A percentile compares a stretch with the other conserved stretches of the same genome.
phyloP scores from a whole-genome alignment of 1,140 invertebrate species.

The Ostrea denselamellosa region DNA sequence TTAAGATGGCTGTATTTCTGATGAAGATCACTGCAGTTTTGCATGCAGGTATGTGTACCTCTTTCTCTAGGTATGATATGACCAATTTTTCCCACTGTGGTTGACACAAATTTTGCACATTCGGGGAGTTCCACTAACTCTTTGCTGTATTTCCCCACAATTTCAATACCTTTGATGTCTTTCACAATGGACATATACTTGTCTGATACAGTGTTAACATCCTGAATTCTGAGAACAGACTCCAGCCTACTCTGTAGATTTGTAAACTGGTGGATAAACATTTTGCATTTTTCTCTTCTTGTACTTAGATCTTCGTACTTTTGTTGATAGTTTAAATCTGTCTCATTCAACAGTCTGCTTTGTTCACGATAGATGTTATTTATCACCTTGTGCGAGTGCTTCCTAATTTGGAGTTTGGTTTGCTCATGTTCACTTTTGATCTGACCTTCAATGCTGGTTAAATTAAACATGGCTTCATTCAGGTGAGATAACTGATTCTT shows the following conservation, averaged over 20 bases:
- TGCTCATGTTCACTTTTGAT: slow-evolving; percentile 54
- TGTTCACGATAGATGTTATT: slow-evolving; percentile 48
- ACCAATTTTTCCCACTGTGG: slow-evolving; percentile 14
- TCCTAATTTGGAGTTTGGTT: slow-evolving; percentile 50
- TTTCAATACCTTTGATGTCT: slow-evolving; percentile 50
- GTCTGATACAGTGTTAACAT: slow-evolving; percentile 39
- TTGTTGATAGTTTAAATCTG: slow-evolving; percentile 51
- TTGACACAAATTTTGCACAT: slow-evolving; percentile 18
- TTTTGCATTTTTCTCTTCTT: slow-evolving; percentile 51
- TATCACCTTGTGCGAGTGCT: slow-evolving; percentile 47
- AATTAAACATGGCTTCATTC: slow-evolving; percentile 54
- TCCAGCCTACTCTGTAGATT: slow-evolving; percentile 51
- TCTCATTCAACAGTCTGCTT: slow-evolving; percentile 42
- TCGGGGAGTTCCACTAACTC: slow-evolving; percentile 21
- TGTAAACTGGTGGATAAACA: slow-evolving; percentile 51
- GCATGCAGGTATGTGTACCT: background rate
- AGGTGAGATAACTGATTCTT: slow-evolving; percentile 51
- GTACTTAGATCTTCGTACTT: slow-evolving; percentile 41
- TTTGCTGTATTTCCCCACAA: slow-evolving; percentile 30
- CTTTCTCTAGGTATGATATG: background rate
- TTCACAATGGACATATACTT: slow-evolving; percentile 42
- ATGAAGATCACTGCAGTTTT: background rate
- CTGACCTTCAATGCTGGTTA: slow-evolving; percentile 55
- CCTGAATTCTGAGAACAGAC: slow-evolving; percentile 38
- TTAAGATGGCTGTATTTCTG: background rate